Evolutionary conservation across 2,888 invertebrate genomes (phyloP), one percentile per base, ranked within the genome.

Genomic region (Drosophila nigricruria): DNA sequence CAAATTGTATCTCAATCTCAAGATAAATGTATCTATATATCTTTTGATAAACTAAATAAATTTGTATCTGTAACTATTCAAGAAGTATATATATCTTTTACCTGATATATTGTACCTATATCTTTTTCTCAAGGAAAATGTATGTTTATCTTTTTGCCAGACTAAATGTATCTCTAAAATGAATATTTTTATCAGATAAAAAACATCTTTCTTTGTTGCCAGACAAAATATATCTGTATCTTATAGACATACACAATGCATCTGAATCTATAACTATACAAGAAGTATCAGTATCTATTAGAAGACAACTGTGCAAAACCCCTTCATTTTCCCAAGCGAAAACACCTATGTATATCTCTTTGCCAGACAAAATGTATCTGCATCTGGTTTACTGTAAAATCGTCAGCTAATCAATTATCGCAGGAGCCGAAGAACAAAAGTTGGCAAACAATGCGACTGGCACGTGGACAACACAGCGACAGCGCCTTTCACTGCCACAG

Each of bases 361-460:
- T 0, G 30, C 8, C 14, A 49, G 20, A 14, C 4, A 8, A 3
- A 25, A 36, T 53, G 52, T 38, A 57, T 60, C 36, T 40, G 54
- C 32, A 50, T 42, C 52, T 38, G 53, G 36, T 12, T 36, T 23
- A 18, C 38, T 66, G 56, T 42, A 71, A 49, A 60, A 54, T 58
- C 42, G 67, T 59, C 61, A 47, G 88, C 79, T 79, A 89, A 83
- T 83, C 82, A 81, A 88, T 88, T 81, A 81, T 45, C 78, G 52
- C 57, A 66, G 49, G 14, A 63, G 56, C 49, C n/a, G 52, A 25
- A 58, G 65, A 62, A 89, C 70, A 87, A 81, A 77, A 70, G 85
- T 68, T 66, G 69, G 70, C 53, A 68, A 88, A 89, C 87, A 84
- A 84, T 90, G 73, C 86, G 70, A 53, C 68, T 73, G 87, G 91